phyloP scores from a whole-genome alignment of 2,888 invertebrate genomes.

The Sarcophaga subvicina region DNA sequence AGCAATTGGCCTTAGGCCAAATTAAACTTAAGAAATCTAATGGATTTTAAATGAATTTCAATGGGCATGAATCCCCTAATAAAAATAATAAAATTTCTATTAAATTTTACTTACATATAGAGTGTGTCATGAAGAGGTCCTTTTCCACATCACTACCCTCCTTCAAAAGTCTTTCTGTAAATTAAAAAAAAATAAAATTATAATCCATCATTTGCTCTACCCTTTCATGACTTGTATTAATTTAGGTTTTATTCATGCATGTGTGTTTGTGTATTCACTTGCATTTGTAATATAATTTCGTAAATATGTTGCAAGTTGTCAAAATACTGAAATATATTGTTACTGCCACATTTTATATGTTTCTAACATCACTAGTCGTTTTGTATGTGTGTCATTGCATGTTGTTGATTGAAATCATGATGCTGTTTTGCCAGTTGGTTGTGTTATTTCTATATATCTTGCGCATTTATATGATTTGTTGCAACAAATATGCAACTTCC shows the following conservation, averaged over 20 bases:
- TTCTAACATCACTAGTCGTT: background rate
- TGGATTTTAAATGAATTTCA: slow-evolving; percentile 11
- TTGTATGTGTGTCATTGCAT: slow-evolving; percentile 28
- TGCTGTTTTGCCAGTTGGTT: slow-evolving; percentile 19
- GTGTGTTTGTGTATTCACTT: background rate
- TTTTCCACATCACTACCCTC: too few relatives aligned
- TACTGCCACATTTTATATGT: slow-evolving; percentile 23
- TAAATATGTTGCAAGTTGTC: slow-evolving; percentile 49
- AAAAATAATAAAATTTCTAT: too few relatives aligned
- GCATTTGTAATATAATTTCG: slow-evolving; percentile 28
- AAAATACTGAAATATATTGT: slow-evolving; percentile 49
- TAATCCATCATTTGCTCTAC: background rate
- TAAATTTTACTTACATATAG: too few relatives aligned
- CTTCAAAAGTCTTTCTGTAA: too few relatives aligned
- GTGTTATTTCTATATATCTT: slow-evolving; percentile 27
- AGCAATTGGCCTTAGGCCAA: slow-evolving; percentile 44
- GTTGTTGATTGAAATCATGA: slow-evolving; percentile 41
- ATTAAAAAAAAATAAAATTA: too few relatives aligned
- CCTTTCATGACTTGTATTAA: background rate
- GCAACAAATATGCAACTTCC: slow-evolving; percentile 47
- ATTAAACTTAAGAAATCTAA: background rate
- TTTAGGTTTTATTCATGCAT: background rate
- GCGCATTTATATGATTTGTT: slow-evolving; percentile 34
- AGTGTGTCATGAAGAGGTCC: too few relatives aligned
- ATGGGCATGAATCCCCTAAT: background rate